Conservation (phyloP, 2,888 invertebrate genomes). For the Heterodera filipjevi region DNA sequence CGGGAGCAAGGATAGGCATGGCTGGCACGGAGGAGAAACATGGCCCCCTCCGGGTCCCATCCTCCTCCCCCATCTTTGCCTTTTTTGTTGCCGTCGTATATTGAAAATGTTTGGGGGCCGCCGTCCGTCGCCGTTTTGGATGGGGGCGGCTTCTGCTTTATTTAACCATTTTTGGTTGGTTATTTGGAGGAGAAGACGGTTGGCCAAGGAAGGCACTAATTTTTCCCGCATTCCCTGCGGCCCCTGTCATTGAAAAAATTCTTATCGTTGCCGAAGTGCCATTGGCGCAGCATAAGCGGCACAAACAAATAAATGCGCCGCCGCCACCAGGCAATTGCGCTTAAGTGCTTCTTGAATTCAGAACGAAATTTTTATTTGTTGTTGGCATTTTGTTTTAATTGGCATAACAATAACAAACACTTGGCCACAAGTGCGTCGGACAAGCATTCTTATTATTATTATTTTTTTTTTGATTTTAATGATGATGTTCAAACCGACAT, state of each 20-base stretch:
- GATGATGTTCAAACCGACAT: too few species aligned
- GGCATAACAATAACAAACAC: not conserved
- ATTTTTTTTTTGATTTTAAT: too few species aligned
- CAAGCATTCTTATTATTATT: too few species aligned
- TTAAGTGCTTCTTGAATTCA: not conserved
- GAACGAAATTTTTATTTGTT: not conserved
- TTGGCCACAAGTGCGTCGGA: not conserved
- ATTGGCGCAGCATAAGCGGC: too few species aligned
- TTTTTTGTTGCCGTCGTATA: not conserved
- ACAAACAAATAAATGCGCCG: not conserved
- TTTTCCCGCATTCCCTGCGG: not conserved
- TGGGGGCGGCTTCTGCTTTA: not conserved
- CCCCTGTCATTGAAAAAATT: not conserved
- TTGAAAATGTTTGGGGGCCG: too few species aligned
- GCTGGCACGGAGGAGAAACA: not conserved
- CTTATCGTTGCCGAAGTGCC: not conserved
- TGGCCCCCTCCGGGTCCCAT: not conserved
- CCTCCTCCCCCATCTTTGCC: not conserved
- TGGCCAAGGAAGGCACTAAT: not conserved
- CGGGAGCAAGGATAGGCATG: not conserved
- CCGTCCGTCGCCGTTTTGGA: too few species aligned
- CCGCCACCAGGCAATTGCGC: not conserved
- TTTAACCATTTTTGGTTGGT: not conserved
- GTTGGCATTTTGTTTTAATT: not conserved
- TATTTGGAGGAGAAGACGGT: not conserved